Base-by-base conservation (phyloP, 2,888 invertebrate genomes). In the Phorcus lineatus region DNA sequence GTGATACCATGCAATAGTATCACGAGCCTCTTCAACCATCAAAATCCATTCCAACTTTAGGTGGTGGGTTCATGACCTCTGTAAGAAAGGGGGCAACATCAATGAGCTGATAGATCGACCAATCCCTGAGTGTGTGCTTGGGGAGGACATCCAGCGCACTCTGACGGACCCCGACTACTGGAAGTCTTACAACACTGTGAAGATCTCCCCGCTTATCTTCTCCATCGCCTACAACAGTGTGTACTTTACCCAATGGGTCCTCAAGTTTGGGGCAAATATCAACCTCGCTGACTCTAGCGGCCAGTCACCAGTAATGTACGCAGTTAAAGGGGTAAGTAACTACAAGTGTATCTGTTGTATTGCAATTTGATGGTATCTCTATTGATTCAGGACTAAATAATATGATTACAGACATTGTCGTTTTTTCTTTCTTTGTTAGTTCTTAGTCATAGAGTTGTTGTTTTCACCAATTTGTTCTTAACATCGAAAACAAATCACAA, bases 221-320 rank as follows among this genome's bases (percentile, higher is more conserved):
- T 77, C 80, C n/a, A 75, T 83, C 13, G 28, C 36, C 13, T 76
- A 77, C 66, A 28, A 79, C 16, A 76, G 78, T 6, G 80, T 82
- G n/a, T 36, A 17, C 19, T 24, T 82, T 24, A 67, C 83, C 19
- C 62, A 79, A n/a, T 83, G 86, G 47, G 83, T 93, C 28, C 85
- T 93, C 24, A 76, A 83, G 16, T 66, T 79, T n/a, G 89, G 89
- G 4, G 92, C 91, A 7, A 86, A 89, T 70, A 84, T 90, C 4
- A 92, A 93, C 85, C 83, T 87, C 31, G 77, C 88, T 7, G 92
- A 93, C 83, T 86, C 85, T 19, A 78, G 85, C 6, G 85, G 86
- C 1, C 74, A 87, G 40, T 91, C 90, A 16, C 91, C 93, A 9
- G 81, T 93, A 53, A 92, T 92, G 92, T 88, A 92, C 77, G 92